phyloP scores from a whole-genome alignment of 1,140 invertebrate species.

The Diorhabda sublineata region DNA sequence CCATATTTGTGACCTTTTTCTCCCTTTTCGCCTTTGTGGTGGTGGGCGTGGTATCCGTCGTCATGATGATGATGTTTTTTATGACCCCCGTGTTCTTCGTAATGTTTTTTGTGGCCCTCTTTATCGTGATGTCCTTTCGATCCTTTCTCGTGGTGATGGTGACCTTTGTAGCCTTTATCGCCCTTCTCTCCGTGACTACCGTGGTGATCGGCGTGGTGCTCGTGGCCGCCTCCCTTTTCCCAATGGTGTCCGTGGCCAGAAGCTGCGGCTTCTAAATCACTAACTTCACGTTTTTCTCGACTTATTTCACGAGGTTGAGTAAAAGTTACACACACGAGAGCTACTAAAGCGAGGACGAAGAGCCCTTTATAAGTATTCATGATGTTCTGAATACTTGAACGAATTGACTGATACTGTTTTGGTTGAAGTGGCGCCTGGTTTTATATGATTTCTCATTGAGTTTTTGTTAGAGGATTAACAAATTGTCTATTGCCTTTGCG shows the following conservation, averaged over 20 bases:
- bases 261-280: slow-evolving; percentile 36
- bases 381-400: slow-evolving; percentile 27
- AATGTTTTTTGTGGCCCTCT: slow-evolving; percentile 61
- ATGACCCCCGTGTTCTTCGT: slow-evolving; percentile 58
- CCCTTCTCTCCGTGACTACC: slow-evolving; percentile 56
- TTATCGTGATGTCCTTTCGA: slow-evolving; percentile 65
- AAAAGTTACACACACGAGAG: slow-evolving; percentile 35
- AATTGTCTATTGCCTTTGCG: slow-evolving; percentile 42
- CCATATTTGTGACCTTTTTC: slow-evolving; percentile 61
- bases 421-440: slow-evolving; percentile 25
- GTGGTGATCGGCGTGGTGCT: slow-evolving; percentile 57
- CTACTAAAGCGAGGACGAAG: slow-evolving; percentile 37
- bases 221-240: slow-evolving; percentile 55
- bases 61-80: slow-evolving; percentile 66
- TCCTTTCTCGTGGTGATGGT: slow-evolving; percentile 62
- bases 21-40: slow-evolving; percentile 63
- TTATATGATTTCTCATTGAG: slow-evolving; percentile 36
- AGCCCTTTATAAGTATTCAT: slow-evolving; percentile 38
- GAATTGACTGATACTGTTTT: slow-evolving; percentile 35
- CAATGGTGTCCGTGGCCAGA: slow-evolving; percentile 38
- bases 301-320: slow-evolving; percentile 37
- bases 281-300: slow-evolving; percentile 36
- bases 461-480: slow-evolving; percentile 40
- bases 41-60: slow-evolving; percentile 63
- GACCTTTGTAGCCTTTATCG: slow-evolving; percentile 53